Conservation (phyloP, 2,797 vertebrate species). For the Sebastes baramenuke region DNA sequence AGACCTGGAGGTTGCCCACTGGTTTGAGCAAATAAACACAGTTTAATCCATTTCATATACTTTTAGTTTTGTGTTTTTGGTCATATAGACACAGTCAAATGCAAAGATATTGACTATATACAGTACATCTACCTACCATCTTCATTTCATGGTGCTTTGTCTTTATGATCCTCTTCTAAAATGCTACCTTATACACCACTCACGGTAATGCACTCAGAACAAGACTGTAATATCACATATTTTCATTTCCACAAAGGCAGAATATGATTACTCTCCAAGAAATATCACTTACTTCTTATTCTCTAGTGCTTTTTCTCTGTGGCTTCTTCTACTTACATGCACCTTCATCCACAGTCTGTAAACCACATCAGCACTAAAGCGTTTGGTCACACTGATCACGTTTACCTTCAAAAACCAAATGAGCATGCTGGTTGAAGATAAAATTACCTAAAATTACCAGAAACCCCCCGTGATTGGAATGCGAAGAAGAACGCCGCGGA, state of each 20-base stretch:
- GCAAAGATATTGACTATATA: neutral
- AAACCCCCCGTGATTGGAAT: slow-evolving; percentile 24
- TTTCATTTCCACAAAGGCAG: slow-evolving; percentile 4
- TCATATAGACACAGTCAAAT: neutral
- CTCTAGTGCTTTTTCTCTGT: neutral
- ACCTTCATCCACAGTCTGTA: slow-evolving; percentile 10
- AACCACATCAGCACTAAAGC: slow-evolving; percentile 10
- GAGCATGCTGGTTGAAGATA: slow-evolving; percentile 26
- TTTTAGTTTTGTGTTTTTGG: neutral
- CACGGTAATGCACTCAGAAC: neutral
- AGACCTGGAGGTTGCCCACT: too few species aligned
- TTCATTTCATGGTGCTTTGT: neutral
- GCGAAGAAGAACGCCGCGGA: slow-evolving; percentile 6
- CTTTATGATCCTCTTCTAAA: neutral
- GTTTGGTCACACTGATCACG: slow-evolving; percentile 32
- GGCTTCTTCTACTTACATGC: neutral
- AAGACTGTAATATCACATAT: neutral
- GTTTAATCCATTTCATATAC: neutral
- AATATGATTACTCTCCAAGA: neutral
- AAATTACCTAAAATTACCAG: slow-evolving; percentile 47
- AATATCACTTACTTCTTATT: neutral
- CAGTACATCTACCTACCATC: neutral
- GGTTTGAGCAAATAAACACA: neutral
- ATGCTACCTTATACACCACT: neutral
- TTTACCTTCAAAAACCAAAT: slow-evolving; percentile 29